These are phyloP conservation scores for Abrostola triplasia DNA, from an alignment of 2,888 invertebrate genomes.

Conservation along the genomic window DNA sequence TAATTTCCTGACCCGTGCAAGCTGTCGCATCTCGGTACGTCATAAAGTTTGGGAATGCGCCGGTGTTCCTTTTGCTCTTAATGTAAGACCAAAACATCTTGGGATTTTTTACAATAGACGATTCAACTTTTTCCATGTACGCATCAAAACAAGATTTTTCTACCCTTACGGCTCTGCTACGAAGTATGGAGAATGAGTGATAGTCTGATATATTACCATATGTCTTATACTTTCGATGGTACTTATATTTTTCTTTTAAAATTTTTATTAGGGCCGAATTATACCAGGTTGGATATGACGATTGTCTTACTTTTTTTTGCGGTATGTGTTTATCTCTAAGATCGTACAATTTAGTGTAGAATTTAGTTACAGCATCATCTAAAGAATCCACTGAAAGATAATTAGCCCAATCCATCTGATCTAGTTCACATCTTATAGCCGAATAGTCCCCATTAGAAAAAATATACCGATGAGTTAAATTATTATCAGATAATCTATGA, in stretches of 20 bases:
- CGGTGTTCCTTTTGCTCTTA: neutral
- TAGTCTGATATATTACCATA: conserved; percentile 11
- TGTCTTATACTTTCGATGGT: conserved; percentile 6
- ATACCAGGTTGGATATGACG: conserved; percentile 6
- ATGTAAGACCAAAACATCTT: conserved; percentile 6
- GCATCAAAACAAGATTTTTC: conserved; percentile 3
- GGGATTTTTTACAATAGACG: neutral
- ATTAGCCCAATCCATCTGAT: neutral
- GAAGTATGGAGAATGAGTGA: conserved; percentile 8
- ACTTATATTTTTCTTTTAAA: neutral
- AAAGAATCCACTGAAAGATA: neutral
- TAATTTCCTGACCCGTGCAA: conserved; percentile 29
- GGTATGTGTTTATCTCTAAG: conserved; percentile 11
- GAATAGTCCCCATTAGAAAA: conserved; percentile 9
- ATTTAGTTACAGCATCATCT: conserved; percentile 3
- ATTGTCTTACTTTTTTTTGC: neutral
- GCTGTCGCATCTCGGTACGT: conserved; percentile 15
- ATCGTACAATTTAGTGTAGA: conserved; percentile 10
- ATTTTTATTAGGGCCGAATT: neutral
- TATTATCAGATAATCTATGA: conserved; percentile 3
- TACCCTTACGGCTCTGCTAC: conserved; percentile 1
- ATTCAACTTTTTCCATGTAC: conserved; percentile 4
- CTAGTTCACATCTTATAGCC: conserved; percentile 5
- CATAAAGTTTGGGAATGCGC: conserved; percentile 5
- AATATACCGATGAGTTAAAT: neutral